These are phyloP conservation scores for Drosophila picticornis DNA, from an alignment of 2,888 invertebrate genomes.

Conservation along the genomic window DNA sequence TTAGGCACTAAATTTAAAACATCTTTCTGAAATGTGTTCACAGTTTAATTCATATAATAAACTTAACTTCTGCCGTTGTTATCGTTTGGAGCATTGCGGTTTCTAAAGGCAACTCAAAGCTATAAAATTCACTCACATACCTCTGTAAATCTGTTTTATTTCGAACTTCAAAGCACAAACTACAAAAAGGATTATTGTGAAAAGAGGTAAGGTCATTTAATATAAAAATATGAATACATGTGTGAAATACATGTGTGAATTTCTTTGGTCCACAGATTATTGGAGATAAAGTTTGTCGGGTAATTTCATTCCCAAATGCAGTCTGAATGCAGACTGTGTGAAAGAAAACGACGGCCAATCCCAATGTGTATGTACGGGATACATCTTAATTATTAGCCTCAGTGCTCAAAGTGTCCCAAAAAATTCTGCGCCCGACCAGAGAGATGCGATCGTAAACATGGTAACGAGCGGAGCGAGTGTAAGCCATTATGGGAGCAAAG, in stretches of 20 bases:
- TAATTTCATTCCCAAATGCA: conserved; percentile 21
- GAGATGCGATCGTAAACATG: conserved; percentile 14
- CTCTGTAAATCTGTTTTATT: conserved; percentile 21
- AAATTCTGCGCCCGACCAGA: conserved; percentile 24
- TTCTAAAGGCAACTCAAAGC: neutral
- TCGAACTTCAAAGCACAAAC: neutral
- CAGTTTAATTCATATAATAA: neutral
- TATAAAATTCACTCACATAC: neutral
- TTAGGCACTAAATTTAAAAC: neutral
- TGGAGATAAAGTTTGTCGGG: neutral
- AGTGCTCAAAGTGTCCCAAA: conserved; percentile 15
- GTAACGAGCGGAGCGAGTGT: conserved; percentile 7
- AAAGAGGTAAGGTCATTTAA: neutral
- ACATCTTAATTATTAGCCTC: conserved; percentile 4
- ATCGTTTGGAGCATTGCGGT: conserved; percentile 22
- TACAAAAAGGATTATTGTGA: neutral
- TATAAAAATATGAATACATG: neutral
- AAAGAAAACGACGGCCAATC: neutral
- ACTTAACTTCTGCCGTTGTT: too few relatives aligned
- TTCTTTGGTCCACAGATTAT: conserved; percentile 1
- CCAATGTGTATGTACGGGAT: conserved; percentile 17
- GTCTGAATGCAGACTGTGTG: conserved; percentile 19
- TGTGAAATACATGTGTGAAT: neutral
- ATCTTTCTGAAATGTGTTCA: neutral
- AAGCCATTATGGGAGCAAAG: neutral